phyloP scores from a whole-genome alignment of 2,888 invertebrate genomes.

The Chrysomela aeneicollis region DNA sequence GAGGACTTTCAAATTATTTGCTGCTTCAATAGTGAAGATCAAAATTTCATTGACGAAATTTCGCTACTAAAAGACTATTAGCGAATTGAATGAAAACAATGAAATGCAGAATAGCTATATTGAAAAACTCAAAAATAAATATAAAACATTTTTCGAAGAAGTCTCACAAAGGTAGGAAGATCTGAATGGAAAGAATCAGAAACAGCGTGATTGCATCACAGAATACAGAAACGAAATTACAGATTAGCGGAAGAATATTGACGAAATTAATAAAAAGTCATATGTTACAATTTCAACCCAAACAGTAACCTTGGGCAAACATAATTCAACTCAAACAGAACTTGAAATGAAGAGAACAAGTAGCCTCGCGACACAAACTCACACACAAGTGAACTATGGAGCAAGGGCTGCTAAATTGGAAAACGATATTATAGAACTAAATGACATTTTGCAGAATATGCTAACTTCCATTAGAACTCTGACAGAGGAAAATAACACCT shows the following conservation, averaged over 20 bases:
- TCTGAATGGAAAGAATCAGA: neutral
- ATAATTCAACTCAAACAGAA: constrained; percentile 4
- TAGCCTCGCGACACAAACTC: neutral
- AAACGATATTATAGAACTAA: neutral
- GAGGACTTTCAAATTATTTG: constrained; percentile 9
- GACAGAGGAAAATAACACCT: neutral
- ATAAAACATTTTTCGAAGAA: neutral
- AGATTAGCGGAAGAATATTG: neutral
- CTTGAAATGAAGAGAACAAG: constrained; percentile 2
- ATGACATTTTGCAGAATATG: constrained; percentile 4
- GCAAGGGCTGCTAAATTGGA: neutral
- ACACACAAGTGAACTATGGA: neutral
- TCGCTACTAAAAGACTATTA: constrained; percentile 6
- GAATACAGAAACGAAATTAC: neutral
- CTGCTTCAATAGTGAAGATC: constrained; percentile 4
- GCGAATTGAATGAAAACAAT: constrained; percentile 7
- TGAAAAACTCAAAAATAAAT: neutral
- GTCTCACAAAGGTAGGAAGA: neutral
- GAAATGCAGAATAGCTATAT: neutral
- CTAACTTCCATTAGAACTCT: constrained; percentile 6
- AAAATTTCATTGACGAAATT: constrained; percentile 6
- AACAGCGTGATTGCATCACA: neutral
- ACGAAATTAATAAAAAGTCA: neutral
- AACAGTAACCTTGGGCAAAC: neutral
- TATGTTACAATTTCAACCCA: neutral